Evolutionary conservation across 1,140 invertebrate species (phyloP), one percentile per base, ranked within the genome.

Genomic region (Drosophila teissieri): DNA sequence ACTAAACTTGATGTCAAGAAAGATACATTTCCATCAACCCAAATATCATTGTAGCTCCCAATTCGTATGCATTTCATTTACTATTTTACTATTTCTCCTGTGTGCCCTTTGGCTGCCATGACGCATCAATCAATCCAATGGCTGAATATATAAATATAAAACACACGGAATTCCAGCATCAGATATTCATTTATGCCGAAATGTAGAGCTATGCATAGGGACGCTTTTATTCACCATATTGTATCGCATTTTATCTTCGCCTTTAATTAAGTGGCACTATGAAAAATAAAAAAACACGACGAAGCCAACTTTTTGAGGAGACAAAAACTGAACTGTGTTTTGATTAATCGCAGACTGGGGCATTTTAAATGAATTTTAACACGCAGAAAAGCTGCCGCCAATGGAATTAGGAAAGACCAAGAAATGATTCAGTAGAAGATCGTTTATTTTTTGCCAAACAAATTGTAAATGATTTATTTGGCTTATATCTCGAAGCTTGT

Each of bases 211-310:
- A 73, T 61, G 68, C 73, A 73, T 61, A 48, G 15, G 52, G 39
- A 45, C 40, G 34, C 40, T 61, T 57, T 56, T 72, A 61, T 76
- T 62, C 46, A 42, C 24, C 64, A 56, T 63, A 69, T 79, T 74
- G 64, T 64, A 68, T 72, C 67, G 44, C 36, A 46, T 56, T 77
- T 89, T 89, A 83, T 83, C 72, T 83, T 69, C 42, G 55, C 27
- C 14, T 88, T 86, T 89, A 88, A 88, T 88, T 88, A 88, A 83
- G 80, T 89, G 84, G 69, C 72, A 83, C 79, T 82, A 88, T 82
- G 73, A 68, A 76, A 65, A 65, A 55, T 62, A 56, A 73, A 24
- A 19, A 53, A 40, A 51, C 52, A 19, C 48, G 48, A 51, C 52
- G 17, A 55, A 55, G 22, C 34, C 64, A 44, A 24, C 17, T 22